Conservation (phyloP, 2,113 vertebrate species). For the Peromyscus polionotus region DNA sequence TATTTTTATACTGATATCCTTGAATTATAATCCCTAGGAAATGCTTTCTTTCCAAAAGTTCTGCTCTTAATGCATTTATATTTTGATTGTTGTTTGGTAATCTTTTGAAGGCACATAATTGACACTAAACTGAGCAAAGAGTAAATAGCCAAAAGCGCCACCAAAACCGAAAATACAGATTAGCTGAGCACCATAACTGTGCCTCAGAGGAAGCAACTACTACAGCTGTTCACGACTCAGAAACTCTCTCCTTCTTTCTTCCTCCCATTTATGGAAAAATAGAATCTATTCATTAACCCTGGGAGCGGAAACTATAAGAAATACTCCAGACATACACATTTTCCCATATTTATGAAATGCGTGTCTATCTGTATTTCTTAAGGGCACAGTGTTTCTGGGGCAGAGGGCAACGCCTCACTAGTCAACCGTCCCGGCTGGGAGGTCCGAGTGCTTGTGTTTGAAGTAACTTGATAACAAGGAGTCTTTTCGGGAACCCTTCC, state of each 20-base stretch:
- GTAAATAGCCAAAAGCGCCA: conserved; percentile 45
- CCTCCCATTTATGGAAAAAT: conserved; percentile 60
- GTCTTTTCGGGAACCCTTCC: conserved; percentile 72
- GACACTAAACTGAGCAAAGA: conserved; percentile 65
- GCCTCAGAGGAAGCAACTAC: conserved; percentile 78
- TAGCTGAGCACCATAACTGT: conserved; percentile 63
- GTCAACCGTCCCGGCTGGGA: conserved; percentile 70
- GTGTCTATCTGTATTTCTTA: conserved; percentile 53
- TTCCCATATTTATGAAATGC: conserved; percentile 64
- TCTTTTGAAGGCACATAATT: conserved; percentile 59
- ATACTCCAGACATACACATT: conserved; percentile 56
- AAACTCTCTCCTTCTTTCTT: conserved; percentile 59
- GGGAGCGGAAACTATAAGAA: conserved; percentile 22
- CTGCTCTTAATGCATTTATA: conserved; percentile 79
- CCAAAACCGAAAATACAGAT: conserved; percentile 53
- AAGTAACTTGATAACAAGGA: conserved; percentile 80
- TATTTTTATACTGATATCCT: conserved; percentile 70
- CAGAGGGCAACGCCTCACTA: conserved; percentile 59
- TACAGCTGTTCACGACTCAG: conserved; percentile 77
- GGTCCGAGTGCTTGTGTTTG: conserved; percentile 74
- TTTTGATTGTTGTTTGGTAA: conserved; percentile 81
- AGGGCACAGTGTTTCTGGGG: conserved; percentile 24
- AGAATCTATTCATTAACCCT: conserved; percentile 53
- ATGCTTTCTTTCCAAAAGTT: conserved; percentile 81
- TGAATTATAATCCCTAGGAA: conserved; percentile 78